Evolutionary conservation across 2,113 vertebrate species (phyloP), one percentile per base, ranked within the genome.

Genomic region (Tauraco erythrolophus): DNA sequence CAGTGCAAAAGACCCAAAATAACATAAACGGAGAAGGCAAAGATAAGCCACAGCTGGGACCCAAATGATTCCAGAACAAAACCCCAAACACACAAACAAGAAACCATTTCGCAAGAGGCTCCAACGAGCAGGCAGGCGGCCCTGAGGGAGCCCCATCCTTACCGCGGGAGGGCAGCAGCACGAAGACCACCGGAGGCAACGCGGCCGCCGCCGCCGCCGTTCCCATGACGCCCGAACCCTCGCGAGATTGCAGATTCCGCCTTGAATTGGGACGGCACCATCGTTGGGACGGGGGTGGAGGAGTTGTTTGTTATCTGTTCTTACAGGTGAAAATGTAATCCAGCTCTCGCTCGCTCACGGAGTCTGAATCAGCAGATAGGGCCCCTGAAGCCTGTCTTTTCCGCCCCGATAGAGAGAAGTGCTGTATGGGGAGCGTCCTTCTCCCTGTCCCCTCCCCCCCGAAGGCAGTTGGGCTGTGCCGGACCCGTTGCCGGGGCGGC

Each of bases 281-380:
- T 13, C 2, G 5, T 0, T 27, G 11, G 7, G 24, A 19, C 5
- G 7, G 39, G 54, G 3, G 2, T 0, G 12, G 5, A 5, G 19
- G 7, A 5, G 12, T 2, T 9, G 5, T 13, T 43, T 0, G 19
- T 24, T 9, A 14, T 7, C 1, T 0, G 0, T 7, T 7, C 2
- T 1, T 7, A 0, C 24, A 2, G 7, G 1, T 6, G 16, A 3
- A 5, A 18, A 12, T 2, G 5, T 17, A 6, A 28, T 4, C 4
- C 23, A 33, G 14, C 6, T 50, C 2, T 28, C 15, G 1, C 19
- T 33, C 30, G 68, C 16, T 45, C 10, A 7, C 7, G 4, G 8
- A 28, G 18, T 6, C 4, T 2, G 10, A 53, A 5, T 3, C 6
- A 3, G 1, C 1, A 1, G 2, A 0, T 7, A 25, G 5, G 8